Percentiles rank a stretch among this genome's conserved stretches.
These are phyloP conservation scores for Drosophila repletoides DNA, from an alignment of 1,140 invertebrate genomes.

Conservation along the genomic window DNA sequence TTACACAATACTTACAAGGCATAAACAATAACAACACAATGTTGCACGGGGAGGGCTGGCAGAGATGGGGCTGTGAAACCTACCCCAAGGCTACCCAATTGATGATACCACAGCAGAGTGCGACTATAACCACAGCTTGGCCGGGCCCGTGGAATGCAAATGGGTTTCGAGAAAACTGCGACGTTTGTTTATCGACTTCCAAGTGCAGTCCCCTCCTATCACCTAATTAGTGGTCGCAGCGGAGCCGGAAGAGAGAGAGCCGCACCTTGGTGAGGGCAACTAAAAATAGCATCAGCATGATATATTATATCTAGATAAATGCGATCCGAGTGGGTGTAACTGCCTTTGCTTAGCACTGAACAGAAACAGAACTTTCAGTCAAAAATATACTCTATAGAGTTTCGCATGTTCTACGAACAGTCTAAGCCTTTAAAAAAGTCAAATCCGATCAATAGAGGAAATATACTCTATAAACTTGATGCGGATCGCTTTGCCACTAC, in stretches of 20 bases:
- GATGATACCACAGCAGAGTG: conserved; percentile 20
- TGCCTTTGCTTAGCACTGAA: neutral
- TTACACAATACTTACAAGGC: conserved; percentile 23
- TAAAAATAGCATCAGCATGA: conserved; percentile 63
- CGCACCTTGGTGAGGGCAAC: conserved; percentile 44
- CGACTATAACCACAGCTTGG: no score
- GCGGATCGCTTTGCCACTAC: no score
- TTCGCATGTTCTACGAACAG: neutral
- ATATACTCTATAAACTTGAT: no score
- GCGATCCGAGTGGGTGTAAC: conserved; percentile 11
- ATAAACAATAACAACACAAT: conserved; percentile 1
- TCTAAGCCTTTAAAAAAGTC: no score
- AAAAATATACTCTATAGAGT: neutral
- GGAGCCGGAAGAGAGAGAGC: neutral
- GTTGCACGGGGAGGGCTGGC: neutral
- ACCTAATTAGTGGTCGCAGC: conserved; percentile 45
- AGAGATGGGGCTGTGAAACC: conserved; percentile 16
- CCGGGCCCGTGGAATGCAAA: conserved; percentile 51
- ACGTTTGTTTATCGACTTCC: conserved; percentile 66
- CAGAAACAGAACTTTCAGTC: neutral
- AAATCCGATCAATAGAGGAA: no score
- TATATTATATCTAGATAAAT: conserved; percentile 40
- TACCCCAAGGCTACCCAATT: conserved; percentile 44
- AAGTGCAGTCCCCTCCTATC: conserved; percentile 36
- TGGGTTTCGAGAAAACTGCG: conserved; percentile 44